Evolutionary conservation across 2,888 invertebrate species (phyloP).

Genomic region (Branchellion lobata): DNA sequence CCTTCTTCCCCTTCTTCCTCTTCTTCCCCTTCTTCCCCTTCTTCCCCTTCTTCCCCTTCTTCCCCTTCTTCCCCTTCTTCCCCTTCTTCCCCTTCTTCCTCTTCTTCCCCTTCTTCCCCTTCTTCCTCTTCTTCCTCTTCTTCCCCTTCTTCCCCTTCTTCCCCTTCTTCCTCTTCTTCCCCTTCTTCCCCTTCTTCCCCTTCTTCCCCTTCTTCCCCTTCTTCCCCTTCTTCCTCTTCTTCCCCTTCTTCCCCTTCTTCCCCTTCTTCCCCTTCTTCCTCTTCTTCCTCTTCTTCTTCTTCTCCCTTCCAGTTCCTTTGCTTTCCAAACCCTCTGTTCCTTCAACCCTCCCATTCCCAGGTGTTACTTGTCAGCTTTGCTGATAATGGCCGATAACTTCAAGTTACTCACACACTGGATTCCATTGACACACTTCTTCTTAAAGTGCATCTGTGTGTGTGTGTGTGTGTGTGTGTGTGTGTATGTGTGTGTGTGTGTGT

Average conservation of each 20-base stretch:
- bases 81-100: too few relatives aligned
- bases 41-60: too few relatives aligned
- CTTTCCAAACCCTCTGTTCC: too few relatives aligned
- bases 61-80: too few relatives aligned
- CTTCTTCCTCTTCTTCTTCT: too few relatives aligned
- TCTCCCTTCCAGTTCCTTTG: too few relatives aligned
- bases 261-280: constrained; percentile 16
- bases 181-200: constrained; percentile 39
- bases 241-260: constrained; percentile 38
- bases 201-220: constrained; percentile 38
- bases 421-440: constrained; percentile 32
- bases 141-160: constrained; percentile 32
- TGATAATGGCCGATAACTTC: background rate
- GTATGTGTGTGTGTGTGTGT: too few relatives aligned
- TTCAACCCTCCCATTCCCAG: too few relatives aligned
- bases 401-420: constrained; percentile 33
- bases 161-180: constrained; percentile 36
- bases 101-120: too few relatives aligned
- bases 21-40: too few relatives aligned
- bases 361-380: background rate
- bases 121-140: constrained; percentile 13
- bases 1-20: too few relatives aligned
- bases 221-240: constrained; percentile 40
- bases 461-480: background rate
- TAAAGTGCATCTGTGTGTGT: constrained; percentile 31